phyloP scores from a whole-genome alignment of 2,797 vertebrate species.

The Galago senegalensis region DNA sequence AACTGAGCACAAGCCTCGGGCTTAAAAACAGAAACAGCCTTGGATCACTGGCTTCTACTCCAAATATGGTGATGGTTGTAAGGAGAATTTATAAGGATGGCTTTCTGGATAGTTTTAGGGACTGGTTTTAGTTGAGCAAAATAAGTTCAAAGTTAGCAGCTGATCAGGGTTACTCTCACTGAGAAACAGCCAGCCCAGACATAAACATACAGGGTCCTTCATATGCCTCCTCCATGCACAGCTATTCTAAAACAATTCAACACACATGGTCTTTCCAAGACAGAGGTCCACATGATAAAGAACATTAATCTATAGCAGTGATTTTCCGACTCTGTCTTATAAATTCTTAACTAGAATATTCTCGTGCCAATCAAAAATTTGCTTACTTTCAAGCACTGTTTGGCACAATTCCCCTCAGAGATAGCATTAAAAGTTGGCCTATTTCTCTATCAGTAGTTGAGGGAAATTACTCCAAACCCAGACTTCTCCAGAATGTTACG shows the following conservation, averaged over 20 bases:
- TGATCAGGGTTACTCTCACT: background rate
- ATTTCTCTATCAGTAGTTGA: background rate
- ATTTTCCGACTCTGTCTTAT: background rate
- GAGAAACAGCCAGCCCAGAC: background rate
- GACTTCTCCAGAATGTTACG: background rate
- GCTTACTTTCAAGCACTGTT: background rate
- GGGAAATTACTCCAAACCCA: background rate
- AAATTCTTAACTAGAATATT: background rate
- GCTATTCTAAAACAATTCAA: background rate
- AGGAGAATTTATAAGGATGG: background rate
- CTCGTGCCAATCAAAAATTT: background rate
- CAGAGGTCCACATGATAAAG: accelerated
- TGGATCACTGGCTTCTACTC: background rate
- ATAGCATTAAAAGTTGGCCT: background rate
- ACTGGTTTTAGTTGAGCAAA: background rate
- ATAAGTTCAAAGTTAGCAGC: background rate
- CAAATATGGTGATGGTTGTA: background rate
- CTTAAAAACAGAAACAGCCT: background rate
- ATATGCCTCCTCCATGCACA: background rate
- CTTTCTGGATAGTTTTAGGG: background rate
- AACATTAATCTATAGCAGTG: no score
- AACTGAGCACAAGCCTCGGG: background rate
- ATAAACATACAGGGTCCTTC: background rate
- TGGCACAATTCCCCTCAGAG: background rate
- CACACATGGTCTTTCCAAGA: background rate